phyloP scores from a whole-genome alignment of 2,888 invertebrate species.

The Leptogaster cylindrica region DNA sequence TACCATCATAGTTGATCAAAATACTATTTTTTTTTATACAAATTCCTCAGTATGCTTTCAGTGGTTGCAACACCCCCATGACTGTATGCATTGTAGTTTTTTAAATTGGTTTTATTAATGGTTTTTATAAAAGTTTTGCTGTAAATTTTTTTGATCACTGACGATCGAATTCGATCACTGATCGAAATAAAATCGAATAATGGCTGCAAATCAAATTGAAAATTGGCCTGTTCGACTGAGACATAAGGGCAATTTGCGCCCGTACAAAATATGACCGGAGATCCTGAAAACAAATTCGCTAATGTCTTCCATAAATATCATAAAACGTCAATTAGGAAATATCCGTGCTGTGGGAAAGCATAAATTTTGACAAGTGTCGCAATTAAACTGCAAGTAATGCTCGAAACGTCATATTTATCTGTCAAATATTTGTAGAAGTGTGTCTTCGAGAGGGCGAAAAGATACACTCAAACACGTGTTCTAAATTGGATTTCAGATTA shows the following conservation, averaged over 20 bases:
- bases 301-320: constrained; percentile 47
- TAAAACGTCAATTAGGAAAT: constrained; percentile 47
- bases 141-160: background rate
- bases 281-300: constrained; percentile 43
- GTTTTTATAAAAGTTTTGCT: background rate
- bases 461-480: constrained; percentile 35
- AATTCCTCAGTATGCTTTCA: background rate
- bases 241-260: background rate
- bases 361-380: constrained; percentile 48
- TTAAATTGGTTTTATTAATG: no score
- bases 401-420: constrained; percentile 47
- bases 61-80: background rate
- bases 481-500: constrained; percentile 39
- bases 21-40: no score
- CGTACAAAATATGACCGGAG: constrained; percentile 11
- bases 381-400: constrained; percentile 47
- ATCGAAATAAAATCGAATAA: background rate
- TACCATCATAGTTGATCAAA: constrained; percentile 18
- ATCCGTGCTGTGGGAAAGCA: constrained; percentile 47
- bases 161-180: background rate
- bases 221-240: background rate
- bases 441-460: constrained; percentile 30
- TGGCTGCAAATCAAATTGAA: background rate
- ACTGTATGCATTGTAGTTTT: no score
- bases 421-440: constrained; percentile 44